A percentile compares a stretch with the other conserved stretches of the same genome.
Evolutionary conservation across 2,113 vertebrate genomes (phyloP).

Genomic region (Ceyx melanurus): DNA sequence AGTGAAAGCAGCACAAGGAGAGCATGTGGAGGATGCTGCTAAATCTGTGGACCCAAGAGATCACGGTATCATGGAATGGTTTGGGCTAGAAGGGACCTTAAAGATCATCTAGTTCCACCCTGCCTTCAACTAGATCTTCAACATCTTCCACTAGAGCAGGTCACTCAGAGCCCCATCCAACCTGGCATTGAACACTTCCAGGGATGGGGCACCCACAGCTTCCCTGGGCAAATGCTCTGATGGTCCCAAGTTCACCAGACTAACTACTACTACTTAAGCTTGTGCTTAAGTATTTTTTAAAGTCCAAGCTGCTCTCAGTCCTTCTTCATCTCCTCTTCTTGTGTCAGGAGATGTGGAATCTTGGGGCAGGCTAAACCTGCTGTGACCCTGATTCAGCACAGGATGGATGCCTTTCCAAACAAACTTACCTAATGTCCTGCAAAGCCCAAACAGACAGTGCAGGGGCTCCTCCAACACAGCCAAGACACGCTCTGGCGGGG

Average conservation of each 20-base stretch:
- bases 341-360: not conserved
- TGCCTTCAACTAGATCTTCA: not conserved
- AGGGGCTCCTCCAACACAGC: not conserved
- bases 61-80: not conserved
- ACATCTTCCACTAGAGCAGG: not conserved
- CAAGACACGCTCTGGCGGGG: not conserved
- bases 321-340: not conserved
- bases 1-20: not conserved
- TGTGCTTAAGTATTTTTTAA: not conserved
- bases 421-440: no score
- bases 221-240: not conserved
- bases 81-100: not conserved
- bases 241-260: not conserved
- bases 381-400: accelerated
- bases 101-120: not conserved
- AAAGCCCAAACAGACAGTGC: no score
- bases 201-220: not conserved
- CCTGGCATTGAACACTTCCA: not conserved
- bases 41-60: not conserved
- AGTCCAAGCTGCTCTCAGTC: not conserved
- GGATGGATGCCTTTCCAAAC: not conserved
- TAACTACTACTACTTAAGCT: no score
- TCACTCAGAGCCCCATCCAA: not conserved
- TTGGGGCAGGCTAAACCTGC: not conserved
- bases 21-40: not conserved